phyloP scores from a whole-genome alignment of 2,888 invertebrate species.

The Hipparchia semele region DNA sequence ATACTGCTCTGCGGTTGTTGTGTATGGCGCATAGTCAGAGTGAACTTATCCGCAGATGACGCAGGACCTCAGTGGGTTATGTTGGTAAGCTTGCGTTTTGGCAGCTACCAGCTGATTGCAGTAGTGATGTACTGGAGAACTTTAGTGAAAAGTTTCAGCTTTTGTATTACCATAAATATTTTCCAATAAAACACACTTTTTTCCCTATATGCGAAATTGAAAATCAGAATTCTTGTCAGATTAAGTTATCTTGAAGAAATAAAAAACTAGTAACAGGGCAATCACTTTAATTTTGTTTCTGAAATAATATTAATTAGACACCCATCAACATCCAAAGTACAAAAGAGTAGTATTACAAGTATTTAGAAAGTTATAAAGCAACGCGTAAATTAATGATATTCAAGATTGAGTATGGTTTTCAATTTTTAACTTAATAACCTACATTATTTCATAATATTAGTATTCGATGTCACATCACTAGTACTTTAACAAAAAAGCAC shows the following conservation, averaged over 20 bases:
- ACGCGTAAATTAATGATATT: no score
- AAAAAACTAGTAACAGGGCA: no score
- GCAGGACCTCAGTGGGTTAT: conserved; percentile 37
- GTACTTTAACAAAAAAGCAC: conserved; percentile 54
- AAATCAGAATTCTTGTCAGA: no score
- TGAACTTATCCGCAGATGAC: conserved; percentile 64
- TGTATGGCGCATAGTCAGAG: conserved; percentile 69
- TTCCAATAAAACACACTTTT: not conserved
- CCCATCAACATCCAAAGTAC: no score
- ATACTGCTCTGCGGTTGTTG: conserved; percentile 74
- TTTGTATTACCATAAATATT: not conserved
- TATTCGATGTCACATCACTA: conserved; percentile 53
- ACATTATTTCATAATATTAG: not conserved
- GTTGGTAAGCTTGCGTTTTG: conserved; percentile 70
- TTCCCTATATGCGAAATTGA: no score
- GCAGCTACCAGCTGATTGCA: conserved; percentile 76
- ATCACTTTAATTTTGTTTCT: no score
- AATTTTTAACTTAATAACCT: not conserved
- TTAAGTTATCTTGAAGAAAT: no score
- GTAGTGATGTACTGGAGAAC: conserved; percentile 52
- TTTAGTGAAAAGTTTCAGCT: not conserved
- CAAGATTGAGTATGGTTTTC: no score
- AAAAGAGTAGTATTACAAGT: no score
- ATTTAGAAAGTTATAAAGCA: no score
- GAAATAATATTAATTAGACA: no score